phyloP scores from a whole-genome alignment of 2,797 vertebrate species.

The Chloroceryle amazona region DNA sequence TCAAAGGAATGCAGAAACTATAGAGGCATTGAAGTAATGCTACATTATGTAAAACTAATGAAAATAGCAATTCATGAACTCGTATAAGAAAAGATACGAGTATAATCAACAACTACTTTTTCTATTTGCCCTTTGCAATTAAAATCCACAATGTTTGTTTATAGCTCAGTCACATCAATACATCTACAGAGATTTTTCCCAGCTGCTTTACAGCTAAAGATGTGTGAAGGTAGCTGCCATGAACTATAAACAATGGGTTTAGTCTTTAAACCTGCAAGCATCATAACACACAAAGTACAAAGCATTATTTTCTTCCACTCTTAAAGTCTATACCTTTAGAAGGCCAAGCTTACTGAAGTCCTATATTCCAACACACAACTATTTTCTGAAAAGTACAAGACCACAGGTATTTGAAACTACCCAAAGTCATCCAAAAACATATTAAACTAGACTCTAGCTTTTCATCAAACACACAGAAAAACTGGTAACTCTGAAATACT shows the following conservation, averaged over 20 bases:
- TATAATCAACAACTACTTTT: not conserved
- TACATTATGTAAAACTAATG: not conserved
- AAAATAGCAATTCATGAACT: not conserved
- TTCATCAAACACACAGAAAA: not conserved
- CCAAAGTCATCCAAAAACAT: not conserved
- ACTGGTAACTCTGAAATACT: not conserved
- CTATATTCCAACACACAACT: not conserved
- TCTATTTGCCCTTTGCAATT: not conserved
- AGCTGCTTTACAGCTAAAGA: not conserved
- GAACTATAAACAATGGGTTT: not conserved
- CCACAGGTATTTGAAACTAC: not conserved
- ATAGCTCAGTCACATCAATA: not conserved
- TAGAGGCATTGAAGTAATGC: not conserved
- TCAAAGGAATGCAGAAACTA: not conserved
- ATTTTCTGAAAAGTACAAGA: not conserved
- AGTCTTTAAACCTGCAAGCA: not conserved
- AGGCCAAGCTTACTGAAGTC: not conserved
- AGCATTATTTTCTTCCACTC: not conserved
- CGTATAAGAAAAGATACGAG: not conserved
- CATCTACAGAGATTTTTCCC: not conserved
- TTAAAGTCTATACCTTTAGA: not conserved
- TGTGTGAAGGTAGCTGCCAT: not conserved
- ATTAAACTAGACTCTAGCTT: not conserved
- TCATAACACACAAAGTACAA: not conserved
- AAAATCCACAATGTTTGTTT: not conserved